A percentile compares a stretch with the other conserved stretches of the same genome.
Conservation (phyloP, 2,797 vertebrate species). For the Phalanger gymnotis region DNA sequence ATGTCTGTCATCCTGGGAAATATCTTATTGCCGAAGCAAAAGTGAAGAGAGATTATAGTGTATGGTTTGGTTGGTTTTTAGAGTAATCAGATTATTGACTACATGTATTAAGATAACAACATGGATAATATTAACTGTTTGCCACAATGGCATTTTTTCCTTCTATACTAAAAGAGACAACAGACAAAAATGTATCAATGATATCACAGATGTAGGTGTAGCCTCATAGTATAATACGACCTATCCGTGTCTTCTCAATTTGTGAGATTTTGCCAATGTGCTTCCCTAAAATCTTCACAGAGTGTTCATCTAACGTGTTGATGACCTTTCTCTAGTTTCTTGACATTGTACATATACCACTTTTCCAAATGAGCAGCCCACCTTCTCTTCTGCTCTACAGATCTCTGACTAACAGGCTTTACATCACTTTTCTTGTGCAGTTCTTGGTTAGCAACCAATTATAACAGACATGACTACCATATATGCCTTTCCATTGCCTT, state of each 20-base stretch:
- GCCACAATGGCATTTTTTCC: neutral
- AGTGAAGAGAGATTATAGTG: neutral
- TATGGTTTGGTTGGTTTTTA: neutral
- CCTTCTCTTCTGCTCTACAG: neutral
- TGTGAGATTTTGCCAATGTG: neutral
- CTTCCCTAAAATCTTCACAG: neutral
- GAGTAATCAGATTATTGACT: conserved; percentile 31
- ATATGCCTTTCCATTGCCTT: neutral
- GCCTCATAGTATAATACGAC: neutral
- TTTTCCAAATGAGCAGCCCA: too few species aligned
- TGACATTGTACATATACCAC: neutral
- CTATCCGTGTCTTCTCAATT: neutral
- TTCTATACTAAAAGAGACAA: neutral
- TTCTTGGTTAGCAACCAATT: neutral
- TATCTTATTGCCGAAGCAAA: neutral
- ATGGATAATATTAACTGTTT: neutral
- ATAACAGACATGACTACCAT: neutral
- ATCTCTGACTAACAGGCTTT: neutral
- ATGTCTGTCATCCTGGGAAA: neutral
- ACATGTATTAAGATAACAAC: neutral
- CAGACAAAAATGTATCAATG: neutral
- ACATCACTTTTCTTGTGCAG: neutral
- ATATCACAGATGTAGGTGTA: neutral
- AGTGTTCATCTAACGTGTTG: neutral
- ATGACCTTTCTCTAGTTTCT: neutral